Conservation (phyloP, 2,113 vertebrate species). For the Phainopepla nitens region DNA sequence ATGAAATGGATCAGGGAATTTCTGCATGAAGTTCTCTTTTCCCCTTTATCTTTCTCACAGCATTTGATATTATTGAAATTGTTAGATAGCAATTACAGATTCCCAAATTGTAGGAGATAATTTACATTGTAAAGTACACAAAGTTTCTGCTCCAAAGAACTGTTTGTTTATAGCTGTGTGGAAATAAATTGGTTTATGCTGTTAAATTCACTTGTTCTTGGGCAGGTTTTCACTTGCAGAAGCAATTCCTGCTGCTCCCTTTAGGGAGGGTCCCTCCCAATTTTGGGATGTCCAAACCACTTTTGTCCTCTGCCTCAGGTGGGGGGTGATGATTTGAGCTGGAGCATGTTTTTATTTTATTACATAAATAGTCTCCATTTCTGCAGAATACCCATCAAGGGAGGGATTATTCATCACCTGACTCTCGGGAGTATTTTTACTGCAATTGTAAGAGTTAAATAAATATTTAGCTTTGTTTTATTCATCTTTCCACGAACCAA, state of each 20-base stretch:
- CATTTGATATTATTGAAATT: background rate
- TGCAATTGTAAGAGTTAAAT: background rate
- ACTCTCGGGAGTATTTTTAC: background rate
- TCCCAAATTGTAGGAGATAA: background rate
- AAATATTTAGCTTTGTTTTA: background rate
- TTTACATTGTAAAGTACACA: background rate
- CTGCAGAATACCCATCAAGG: background rate
- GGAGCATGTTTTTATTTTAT: background rate
- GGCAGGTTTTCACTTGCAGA: background rate
- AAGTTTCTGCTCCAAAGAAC: background rate
- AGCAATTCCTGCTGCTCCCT: background rate
- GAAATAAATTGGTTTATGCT: background rate
- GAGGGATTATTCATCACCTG: background rate
- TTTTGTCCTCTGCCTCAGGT: no score
- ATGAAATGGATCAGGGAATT: background rate
- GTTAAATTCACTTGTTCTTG: background rate
- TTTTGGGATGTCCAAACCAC: background rate
- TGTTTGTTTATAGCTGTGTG: background rate
- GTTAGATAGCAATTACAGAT: background rate
- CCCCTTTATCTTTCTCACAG: background rate
- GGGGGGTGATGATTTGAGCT: background rate
- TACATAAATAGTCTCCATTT: background rate
- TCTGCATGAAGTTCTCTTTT: background rate
- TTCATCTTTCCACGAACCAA: fast-evolving
- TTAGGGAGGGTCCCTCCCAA: background rate